Evolutionary conservation across 2,888 invertebrate genomes (phyloP).

Genomic region (Neuroscelio doddi): DNA sequence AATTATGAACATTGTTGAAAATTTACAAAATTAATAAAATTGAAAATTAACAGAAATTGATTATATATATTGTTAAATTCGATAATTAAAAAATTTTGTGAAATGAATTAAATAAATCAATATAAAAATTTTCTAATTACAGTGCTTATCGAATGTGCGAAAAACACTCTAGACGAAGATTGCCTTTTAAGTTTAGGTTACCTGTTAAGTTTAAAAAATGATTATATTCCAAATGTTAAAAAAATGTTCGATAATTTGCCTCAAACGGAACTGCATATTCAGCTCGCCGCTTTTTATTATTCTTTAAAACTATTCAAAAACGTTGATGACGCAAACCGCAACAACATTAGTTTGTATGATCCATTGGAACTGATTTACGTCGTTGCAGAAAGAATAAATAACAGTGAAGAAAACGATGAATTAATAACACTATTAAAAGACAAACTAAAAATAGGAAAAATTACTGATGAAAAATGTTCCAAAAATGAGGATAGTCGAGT

Average conservation of each 20-base stretch:
- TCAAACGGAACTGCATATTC: conserved; percentile 55
- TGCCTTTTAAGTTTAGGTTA: conserved; percentile 74
- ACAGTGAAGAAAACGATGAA: conserved; percentile 18
- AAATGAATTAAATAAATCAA: background rate
- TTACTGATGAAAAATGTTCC: background rate
- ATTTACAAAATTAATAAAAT: too few species aligned
- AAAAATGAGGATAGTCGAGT: background rate
- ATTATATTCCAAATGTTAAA: conserved; percentile 53
- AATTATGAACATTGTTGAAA: too few species aligned
- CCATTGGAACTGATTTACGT: conserved; percentile 58
- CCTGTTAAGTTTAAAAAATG: conserved; percentile 70
- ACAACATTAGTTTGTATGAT: conserved; percentile 54
- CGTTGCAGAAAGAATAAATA: conserved; percentile 42
- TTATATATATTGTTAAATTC: background rate
- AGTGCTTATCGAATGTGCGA: conserved; percentile 74
- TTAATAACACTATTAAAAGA: conserved; percentile 17
- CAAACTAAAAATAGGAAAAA: conserved; percentile 22
- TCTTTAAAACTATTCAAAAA: conserved; percentile 57
- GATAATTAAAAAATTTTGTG: too few species aligned
- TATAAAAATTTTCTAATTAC: conserved; percentile 47
- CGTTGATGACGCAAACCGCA: conserved; percentile 42
- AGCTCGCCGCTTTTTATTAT: conserved; percentile 63
- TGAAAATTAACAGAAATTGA: too few species aligned
- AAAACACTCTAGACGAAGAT: conserved; percentile 73
- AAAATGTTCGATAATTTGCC: conserved; percentile 58